Conservation (phyloP, 1,140 invertebrate species). For the Lordiphosa collinella region DNA sequence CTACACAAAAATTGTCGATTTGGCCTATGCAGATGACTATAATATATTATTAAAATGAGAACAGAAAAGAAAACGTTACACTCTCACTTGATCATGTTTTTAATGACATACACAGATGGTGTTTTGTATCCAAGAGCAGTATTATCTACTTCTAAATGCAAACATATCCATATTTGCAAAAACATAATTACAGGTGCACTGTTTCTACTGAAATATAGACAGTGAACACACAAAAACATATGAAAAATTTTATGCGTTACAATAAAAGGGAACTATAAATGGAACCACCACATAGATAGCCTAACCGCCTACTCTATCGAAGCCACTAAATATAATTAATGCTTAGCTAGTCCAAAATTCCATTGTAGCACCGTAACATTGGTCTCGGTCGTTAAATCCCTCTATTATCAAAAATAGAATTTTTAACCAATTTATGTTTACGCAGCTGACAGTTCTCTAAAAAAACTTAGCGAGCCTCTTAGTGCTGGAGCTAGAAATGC, state of each 20-base stretch:
- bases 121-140: conserved; percentile 8
- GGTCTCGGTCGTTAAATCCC: conserved; percentile 1
- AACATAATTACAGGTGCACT: conserved; percentile 3
- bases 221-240: not conserved
- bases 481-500: conserved; percentile 3
- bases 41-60: conserved; percentile 3
- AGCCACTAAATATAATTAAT: conserved; percentile 13
- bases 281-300: conserved; percentile 7
- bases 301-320: not conserved
- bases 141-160: conserved; percentile 22
- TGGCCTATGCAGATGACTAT: conserved; percentile 22
- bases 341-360: conserved; percentile 9
- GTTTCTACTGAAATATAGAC: not conserved
- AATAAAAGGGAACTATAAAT: conserved; percentile 12
- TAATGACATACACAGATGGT: conserved; percentile 10
- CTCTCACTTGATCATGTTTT: conserved; percentile 1
- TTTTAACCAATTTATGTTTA: conserved; percentile 4
- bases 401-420: conserved; percentile 13
- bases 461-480: not conserved
- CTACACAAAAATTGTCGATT: conserved; percentile 9
- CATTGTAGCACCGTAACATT: conserved; percentile 7
- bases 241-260: conserved; percentile 13
- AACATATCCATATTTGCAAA: conserved; percentile 18
- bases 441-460: not conserved
- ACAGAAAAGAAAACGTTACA: conserved; percentile 7